phyloP scores from a whole-genome alignment of 2,888 invertebrate genomes.

The Chloromyia formosa region DNA sequence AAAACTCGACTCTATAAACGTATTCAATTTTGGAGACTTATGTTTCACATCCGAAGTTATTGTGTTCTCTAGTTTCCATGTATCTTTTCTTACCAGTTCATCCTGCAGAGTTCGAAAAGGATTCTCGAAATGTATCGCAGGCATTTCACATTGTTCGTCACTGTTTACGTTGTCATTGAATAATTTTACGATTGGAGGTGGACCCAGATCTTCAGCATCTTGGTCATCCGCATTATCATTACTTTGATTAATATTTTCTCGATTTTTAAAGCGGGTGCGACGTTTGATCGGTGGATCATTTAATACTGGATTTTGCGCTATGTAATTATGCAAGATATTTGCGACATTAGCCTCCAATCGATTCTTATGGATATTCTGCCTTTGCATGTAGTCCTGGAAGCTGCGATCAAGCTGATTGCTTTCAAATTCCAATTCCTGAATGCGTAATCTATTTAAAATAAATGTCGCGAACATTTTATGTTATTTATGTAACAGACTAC shows the following conservation, averaged over 20 bases:
- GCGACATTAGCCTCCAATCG: slow-evolving; percentile 47
- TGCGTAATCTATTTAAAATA: slow-evolving; percentile 57
- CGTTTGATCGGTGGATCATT: slow-evolving; percentile 25
- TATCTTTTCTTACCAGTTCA: neutral
- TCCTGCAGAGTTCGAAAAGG: slow-evolving; percentile 49
- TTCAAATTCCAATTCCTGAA: slow-evolving; percentile 60
- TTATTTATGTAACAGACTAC: neutral
- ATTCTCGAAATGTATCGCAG: slow-evolving; percentile 49
- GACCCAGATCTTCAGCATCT: neutral
- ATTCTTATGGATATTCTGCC: slow-evolving; percentile 52
- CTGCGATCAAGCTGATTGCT: slow-evolving; percentile 59
- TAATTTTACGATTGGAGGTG: neutral
- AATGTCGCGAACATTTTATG: too few species aligned
- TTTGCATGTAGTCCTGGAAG: slow-evolving; percentile 58
- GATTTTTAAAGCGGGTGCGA: slow-evolving; percentile 13
- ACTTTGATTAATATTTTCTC: neutral
- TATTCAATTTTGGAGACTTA: too few species aligned
- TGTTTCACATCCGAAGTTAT: neutral
- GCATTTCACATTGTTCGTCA: neutral
- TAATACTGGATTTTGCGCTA: slow-evolving; percentile 50
- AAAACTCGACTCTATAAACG: too few species aligned
- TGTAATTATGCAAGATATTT: slow-evolving; percentile 52
- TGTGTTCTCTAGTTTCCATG: neutral
- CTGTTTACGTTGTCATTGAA: neutral
- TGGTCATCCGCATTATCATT: neutral